These are phyloP conservation scores for Amblyopsis rosae DNA, from an alignment of 2,113 vertebrate species.

Conservation along the genomic window DNA sequence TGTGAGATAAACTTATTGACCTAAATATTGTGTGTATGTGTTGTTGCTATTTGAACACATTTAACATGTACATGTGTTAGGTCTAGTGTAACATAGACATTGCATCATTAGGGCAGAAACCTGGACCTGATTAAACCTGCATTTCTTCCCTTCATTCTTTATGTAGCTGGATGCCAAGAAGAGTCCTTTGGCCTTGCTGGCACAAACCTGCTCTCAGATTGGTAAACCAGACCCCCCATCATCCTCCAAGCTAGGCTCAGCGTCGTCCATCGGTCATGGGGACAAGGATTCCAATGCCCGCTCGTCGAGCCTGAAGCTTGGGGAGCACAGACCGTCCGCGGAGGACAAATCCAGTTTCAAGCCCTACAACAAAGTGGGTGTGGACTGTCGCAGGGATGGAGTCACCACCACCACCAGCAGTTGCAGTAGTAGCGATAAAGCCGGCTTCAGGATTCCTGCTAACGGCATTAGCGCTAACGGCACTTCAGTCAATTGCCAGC, in stretches of 20 bases:
- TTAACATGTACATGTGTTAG: too few relatives aligned
- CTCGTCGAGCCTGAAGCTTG: conserved; percentile 72
- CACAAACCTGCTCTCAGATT: conserved; percentile 95
- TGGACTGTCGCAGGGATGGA: conserved; percentile 83
- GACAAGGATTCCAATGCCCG: conserved; percentile 84
- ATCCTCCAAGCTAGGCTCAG: conserved; percentile 85
- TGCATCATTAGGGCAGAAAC: too few relatives aligned
- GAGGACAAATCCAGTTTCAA: conserved; percentile 97
- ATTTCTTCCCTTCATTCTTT: not conserved
- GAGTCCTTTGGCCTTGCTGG: conserved; percentile 90
- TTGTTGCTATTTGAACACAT: too few relatives aligned
- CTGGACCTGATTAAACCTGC: too few relatives aligned
- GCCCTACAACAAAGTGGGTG: conserved; percentile 84
- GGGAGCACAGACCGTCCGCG: conserved; percentile 70
- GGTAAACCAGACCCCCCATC: conserved; percentile 92
- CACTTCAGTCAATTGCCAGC: conserved; percentile 65
- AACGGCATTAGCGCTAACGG: conserved; percentile 53
- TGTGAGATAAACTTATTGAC: too few relatives aligned
- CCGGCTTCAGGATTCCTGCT: conserved; percentile 86
- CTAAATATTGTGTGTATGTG: too few relatives aligned
- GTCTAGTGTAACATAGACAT: too few relatives aligned
- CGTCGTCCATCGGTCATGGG: conserved; percentile 76
- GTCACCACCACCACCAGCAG: conserved; percentile 53
- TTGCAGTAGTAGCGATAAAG: conserved; percentile 77
- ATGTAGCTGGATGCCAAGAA: conserved; percentile 95